Base-by-base conservation (phyloP, 2,888 invertebrate species). In the Drosophila testacea region DNA sequence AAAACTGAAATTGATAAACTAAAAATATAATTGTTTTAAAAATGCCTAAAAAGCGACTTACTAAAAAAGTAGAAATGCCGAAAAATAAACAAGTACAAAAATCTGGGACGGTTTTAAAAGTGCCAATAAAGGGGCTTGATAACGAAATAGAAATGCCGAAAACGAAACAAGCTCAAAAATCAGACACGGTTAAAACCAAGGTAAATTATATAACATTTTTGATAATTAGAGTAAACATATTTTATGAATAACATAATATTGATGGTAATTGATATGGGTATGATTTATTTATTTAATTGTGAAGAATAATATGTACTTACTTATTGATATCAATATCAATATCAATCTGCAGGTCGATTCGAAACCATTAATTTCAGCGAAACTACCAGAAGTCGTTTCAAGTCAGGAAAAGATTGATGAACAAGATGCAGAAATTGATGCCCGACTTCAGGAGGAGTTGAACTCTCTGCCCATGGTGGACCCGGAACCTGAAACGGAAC, bases 361-460 rank as follows among this genome's bases (percentile, higher is more conserved):
- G 6, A 42, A 11, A 7, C 22, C 22, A 27, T 42, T 42, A 11
- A 11, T 6, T 44, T 3, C 27, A 11, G 22, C 2, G 22, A 3
- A 48, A 1, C 1, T 16, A 1, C 27, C 16, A 1, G 7, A 4
- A 2, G 16, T 1, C 41, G 4, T 22, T 22, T 0, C 1, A 30
- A 22, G n/a, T 11, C 2, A 13, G 9, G 32, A 0, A 28, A 38
- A 22, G 36, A 50, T 5, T 16, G 27, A 39, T 5, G 57, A 54
- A 6, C n/a, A 54, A 1, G 77, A 80, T 28, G 72, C 48, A 0
- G 55, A 67, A 4, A 75, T 80, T 2, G 80, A 80, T 34, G 86
- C 86, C 0, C 51, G 80, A 0, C 51, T 80, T 30, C 71, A 76
- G 52, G 72, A 66, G 16, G 81, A 83, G 42, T 66, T 80, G 0